Evolutionary conservation across 2,113 vertebrate species (phyloP).

Genomic region (Ochotona curzoniae): DNA sequence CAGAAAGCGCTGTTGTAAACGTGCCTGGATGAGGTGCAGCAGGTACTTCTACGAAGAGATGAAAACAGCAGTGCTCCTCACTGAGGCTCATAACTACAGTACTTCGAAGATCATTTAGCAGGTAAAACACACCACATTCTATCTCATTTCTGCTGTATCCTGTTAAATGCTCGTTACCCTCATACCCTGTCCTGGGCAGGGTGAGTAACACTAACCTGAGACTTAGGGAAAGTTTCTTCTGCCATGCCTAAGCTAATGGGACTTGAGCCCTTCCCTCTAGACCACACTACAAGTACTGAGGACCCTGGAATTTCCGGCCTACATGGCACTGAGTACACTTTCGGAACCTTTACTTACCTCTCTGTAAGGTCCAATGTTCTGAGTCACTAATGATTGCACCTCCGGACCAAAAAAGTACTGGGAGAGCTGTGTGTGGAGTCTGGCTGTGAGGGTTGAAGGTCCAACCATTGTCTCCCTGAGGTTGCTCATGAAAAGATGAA

Average conservation of each 20-base stretch:
- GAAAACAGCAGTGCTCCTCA: background rate
- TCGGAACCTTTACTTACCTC: fast-evolving
- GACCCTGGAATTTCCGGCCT: background rate
- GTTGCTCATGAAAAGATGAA: background rate
- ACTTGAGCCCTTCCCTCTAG: background rate
- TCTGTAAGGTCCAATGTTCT: background rate
- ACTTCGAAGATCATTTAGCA: background rate
- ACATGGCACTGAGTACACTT: background rate
- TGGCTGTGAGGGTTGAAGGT: background rate
- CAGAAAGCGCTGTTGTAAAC: background rate
- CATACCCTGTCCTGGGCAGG: fast-evolving
- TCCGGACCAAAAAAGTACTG: background rate
- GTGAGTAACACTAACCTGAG: background rate
- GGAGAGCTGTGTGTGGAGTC: background rate
- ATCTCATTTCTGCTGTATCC: background rate
- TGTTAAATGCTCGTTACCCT: background rate
- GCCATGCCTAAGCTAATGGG: background rate
- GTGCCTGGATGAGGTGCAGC: background rate
- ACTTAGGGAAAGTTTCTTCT: background rate
- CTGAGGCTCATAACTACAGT: background rate
- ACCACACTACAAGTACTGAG: background rate
- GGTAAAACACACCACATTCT: background rate
- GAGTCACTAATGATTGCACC: background rate
- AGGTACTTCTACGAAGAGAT: background rate
- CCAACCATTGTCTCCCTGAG: too few species aligned